These are phyloP conservation scores for Rousettus madagascariensis DNA, from an alignment of 2,797 vertebrate genomes.

Conservation along the genomic window DNA sequence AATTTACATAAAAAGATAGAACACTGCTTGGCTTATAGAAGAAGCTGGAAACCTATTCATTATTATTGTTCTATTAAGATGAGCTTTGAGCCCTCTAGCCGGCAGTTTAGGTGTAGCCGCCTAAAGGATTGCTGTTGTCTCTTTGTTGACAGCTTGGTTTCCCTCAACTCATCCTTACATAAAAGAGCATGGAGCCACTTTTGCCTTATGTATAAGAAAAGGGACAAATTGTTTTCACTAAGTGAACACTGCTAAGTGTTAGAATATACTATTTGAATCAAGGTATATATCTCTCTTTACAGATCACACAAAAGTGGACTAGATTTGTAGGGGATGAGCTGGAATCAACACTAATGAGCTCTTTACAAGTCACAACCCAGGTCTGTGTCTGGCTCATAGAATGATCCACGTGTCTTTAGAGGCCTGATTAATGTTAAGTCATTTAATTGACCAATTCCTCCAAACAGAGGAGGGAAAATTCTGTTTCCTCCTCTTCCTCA, in stretches of 20 bases:
- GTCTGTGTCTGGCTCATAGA: not conserved
- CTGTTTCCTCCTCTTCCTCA: not conserved
- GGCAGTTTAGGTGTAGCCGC: not conserved
- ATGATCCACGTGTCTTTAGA: not conserved
- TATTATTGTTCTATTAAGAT: not conserved
- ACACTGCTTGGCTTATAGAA: not conserved
- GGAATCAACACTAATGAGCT: not conserved
- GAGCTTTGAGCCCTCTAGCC: not conserved
- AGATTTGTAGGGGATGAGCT: not conserved
- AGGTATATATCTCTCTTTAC: not conserved
- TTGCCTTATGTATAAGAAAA: not conserved
- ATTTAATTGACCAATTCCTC: not conserved
- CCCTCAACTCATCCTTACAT: not conserved
- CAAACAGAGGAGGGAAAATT: not conserved
- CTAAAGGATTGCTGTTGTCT: not conserved
- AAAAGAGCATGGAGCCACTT: not conserved
- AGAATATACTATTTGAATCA: not conserved
- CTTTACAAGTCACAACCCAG: not conserved
- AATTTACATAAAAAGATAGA: not conserved
- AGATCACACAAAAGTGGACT: not conserved
- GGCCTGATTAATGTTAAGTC: not conserved
- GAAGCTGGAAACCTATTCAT: not conserved
- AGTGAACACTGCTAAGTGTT: not conserved
- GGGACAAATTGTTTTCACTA: not conserved
- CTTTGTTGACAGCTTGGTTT: not conserved